Base-by-base conservation (phyloP, 2,888 invertebrate genomes). In the Ectemnius cavifrons region DNA sequence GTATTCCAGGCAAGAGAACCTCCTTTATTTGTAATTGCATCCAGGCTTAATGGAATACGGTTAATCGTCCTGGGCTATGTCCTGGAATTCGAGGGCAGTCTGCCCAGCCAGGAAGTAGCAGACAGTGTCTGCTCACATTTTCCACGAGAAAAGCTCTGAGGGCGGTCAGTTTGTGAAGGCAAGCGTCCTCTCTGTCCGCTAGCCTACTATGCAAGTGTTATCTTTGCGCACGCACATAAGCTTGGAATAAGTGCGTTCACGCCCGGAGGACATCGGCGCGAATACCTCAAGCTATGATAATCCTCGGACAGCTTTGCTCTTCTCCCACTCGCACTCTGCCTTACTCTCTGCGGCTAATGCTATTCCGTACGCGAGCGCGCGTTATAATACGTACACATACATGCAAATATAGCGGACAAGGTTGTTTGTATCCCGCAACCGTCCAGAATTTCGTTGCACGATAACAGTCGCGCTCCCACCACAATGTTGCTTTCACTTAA, bases 21-120 rank as follows among this genome's bases (percentile, higher is more conserved):
- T 80, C 85, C 84, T 84, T 85, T 84, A 85, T 85, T 85, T 84
- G 84, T 87, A 87, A 87, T 87, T 87, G 82, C 85, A 77, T 85
- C 80, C 78, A 80, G 73, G 78, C 82, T 83, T 84, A 83, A 83
- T 83, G 83, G 82, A 84, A 84, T 80, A 77, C 80, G 82, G 68
- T 82, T 84, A 82, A 82, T 77, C 80, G 78, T 64, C 73, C 63
- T 23, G 45, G 56, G 71, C 63, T 75, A 56, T 5, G n/a, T 16
- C n/a, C 65, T 74, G 80, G 80, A 84, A 83, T 83, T 84, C 75
- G 57, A 62, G 77, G 75, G 71, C 73, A 75, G 82, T 76, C 80
- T 73, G 60, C 64, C 72, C 71, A 45, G 60, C 37, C 72, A 84
- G 82, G 84, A 79, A 80, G n/a, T 16, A 83, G 57, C 83, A 62